phyloP scores from a whole-genome alignment of 2,888 invertebrate species.

The Phyllotreta cruciferae region DNA sequence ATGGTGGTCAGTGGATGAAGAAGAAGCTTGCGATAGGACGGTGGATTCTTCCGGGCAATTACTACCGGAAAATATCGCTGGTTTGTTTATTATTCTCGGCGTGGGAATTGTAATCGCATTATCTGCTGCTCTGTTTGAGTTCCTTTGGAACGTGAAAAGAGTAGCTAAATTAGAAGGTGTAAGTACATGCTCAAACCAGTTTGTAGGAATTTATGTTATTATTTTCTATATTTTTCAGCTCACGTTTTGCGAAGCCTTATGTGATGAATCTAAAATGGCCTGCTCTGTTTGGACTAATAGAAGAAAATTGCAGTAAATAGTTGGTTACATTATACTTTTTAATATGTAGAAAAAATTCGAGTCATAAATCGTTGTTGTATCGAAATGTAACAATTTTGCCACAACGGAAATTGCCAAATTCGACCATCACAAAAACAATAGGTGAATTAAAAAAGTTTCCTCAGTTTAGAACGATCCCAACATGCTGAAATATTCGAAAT shows the following conservation, averaged over 20 bases:
- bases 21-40: conserved; percentile 39
- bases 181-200: conserved; percentile 42
- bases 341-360: too few species aligned
- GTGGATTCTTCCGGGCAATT: conserved; percentile 51
- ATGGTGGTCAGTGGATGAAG: conserved; percentile 81
- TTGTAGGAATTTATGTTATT: conserved; percentile 54
- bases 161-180: conserved; percentile 82
- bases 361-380: too few species aligned
- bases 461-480: neutral
- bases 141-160: conserved; percentile 81
- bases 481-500: conserved; percentile 13
- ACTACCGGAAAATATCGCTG: conserved; percentile 85
- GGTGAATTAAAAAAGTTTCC: conserved; percentile 14
- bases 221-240: conserved; percentile 62
- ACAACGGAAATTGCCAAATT: conserved; percentile 8
- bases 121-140: conserved; percentile 79
- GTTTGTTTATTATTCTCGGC: conserved; percentile 85
- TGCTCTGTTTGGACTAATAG: conserved; percentile 75
- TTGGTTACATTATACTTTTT: too few species aligned
- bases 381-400: neutral
- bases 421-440: conserved; percentile 11
- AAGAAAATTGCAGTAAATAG: conserved; percentile 64
- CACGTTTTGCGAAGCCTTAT: conserved; percentile 71
- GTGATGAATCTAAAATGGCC: conserved; percentile 74
- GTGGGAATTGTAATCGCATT: conserved; percentile 75